Percentiles rank a stretch among this genome's conserved stretches.
Conservation (phyloP, 1,140 invertebrate species). For the Diuraphis noxia region DNA sequence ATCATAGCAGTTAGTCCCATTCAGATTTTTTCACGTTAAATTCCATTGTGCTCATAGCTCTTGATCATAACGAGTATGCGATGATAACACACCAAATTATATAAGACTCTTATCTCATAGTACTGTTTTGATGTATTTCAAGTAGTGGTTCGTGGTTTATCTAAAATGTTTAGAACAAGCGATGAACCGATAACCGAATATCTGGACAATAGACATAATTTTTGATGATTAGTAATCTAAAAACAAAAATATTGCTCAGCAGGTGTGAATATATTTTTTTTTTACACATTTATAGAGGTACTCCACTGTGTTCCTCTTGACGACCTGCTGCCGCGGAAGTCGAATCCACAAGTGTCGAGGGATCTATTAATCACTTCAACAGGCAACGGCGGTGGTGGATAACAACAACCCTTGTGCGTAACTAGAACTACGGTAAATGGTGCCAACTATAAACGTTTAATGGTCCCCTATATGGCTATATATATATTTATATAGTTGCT, state of each 20-base stretch:
- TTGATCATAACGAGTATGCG: not conserved
- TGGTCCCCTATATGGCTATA: not conserved
- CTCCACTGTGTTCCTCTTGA: not conserved
- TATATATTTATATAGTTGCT: no score
- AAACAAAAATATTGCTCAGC: not conserved
- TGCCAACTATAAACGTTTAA: constrained; percentile 27
- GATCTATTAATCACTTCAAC: constrained; percentile 34
- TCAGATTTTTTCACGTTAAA: not conserved
- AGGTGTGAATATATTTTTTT: no score
- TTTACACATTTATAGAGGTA: not conserved
- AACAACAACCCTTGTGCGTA: not conserved
- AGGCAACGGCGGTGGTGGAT: not conserved
- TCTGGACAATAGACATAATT: not conserved
- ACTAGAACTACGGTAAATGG: not conserved
- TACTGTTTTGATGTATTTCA: not conserved
- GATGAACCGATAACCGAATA: not conserved
- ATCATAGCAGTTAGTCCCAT: not conserved
- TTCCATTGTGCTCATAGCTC: not conserved
- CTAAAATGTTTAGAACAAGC: not conserved
- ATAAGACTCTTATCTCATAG: not conserved
- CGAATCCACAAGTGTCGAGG: constrained; percentile 34
- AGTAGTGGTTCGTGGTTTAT: not conserved
- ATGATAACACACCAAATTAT: not conserved
- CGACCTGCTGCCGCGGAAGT: not conserved
- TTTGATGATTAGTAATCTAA: not conserved